phyloP scores from a whole-genome alignment of 1,140 invertebrate species.

The Micrasema longulum region DNA sequence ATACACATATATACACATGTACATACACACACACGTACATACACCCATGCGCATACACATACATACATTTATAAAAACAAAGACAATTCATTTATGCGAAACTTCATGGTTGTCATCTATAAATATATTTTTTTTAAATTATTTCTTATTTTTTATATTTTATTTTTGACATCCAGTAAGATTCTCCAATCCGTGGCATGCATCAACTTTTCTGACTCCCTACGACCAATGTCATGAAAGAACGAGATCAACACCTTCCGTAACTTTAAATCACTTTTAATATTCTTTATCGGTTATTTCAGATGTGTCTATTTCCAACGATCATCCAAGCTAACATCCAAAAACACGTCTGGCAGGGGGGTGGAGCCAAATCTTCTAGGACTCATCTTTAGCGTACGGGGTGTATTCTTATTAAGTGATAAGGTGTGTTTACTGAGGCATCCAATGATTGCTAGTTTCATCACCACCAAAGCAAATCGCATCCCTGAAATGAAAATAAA shows the following conservation, averaged over 20 bases:
- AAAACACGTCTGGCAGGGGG: conserved; percentile 12
- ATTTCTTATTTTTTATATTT: too few species aligned
- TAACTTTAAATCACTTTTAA: not conserved
- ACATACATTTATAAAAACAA: too few species aligned
- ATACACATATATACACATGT: not conserved
- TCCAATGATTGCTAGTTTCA: conserved; percentile 28
- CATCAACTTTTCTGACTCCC: too few species aligned
- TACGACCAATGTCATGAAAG: too few species aligned
- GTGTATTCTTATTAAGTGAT: conserved; percentile 13
- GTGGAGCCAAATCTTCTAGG: conserved; percentile 42
- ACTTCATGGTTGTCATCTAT: too few species aligned
- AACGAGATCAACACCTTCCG: not conserved
- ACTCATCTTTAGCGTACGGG: conserved; percentile 32
- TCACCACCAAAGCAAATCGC: conserved; percentile 43
- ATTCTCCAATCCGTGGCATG: too few species aligned
- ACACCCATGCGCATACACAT: too few species aligned
- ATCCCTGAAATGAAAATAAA: conserved; percentile 50
- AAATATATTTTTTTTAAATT: too few species aligned
- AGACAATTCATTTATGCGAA: too few species aligned
- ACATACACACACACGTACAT: not conserved
- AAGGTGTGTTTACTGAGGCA: conserved; percentile 33
- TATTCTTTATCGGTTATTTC: not conserved
- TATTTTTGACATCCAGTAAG: too few species aligned
- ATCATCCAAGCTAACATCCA: conserved; percentile 20
- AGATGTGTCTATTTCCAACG: not conserved